These are phyloP conservation scores for Sapajus apella DNA, from an alignment of 2,113 vertebrate species.

Conservation along the genomic window DNA sequence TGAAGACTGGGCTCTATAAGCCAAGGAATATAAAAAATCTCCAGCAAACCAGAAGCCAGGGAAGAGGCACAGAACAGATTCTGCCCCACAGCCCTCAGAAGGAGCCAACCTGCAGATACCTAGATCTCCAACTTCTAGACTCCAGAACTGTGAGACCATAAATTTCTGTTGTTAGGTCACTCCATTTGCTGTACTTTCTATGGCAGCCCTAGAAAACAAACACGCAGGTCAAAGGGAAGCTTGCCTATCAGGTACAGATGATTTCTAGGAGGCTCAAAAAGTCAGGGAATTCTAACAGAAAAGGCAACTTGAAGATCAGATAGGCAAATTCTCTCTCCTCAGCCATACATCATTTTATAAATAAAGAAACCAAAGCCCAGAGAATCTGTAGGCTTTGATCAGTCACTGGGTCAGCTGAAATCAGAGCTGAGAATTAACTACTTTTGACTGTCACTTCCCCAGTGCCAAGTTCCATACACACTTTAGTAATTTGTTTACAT, in stretches of 20 bases:
- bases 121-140: neutral
- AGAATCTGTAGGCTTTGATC: neutral
- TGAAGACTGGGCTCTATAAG: neutral
- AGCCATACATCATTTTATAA: constrained; percentile 4
- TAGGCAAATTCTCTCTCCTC: neutral
- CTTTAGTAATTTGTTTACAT: neutral
- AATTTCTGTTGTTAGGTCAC: neutral
- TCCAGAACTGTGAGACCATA: neutral
- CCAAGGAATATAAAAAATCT: neutral
- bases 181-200: neutral
- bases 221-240: neutral
- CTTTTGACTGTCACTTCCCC: neutral
- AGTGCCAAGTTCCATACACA: neutral
- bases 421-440: neutral
- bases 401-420: neutral
- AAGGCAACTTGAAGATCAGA: neutral
- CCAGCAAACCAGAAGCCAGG: neutral
- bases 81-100: no score
- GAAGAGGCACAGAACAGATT: neutral
- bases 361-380: neutral
- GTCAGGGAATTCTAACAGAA: constrained; percentile 41
- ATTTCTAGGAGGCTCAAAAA: constrained; percentile 7
- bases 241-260: neutral
- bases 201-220: neutral
- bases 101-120: neutral